phyloP scores from a whole-genome alignment of 2,113 vertebrate genomes.

The Eubucco bourcierii region DNA sequence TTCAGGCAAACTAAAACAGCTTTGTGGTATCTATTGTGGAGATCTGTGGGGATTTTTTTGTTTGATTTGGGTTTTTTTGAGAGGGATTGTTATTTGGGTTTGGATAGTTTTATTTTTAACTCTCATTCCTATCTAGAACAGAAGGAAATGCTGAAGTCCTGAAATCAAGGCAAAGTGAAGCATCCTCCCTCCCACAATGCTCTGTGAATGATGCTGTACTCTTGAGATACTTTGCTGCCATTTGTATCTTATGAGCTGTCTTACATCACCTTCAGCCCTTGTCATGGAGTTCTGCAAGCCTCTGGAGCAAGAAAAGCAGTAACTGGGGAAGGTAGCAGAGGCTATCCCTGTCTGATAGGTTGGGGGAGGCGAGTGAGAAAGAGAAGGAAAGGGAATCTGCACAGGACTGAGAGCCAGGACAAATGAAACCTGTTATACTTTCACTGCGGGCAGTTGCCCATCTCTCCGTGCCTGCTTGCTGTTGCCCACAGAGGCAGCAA shows the following conservation, averaged over 20 bases:
- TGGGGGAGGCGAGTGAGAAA: background rate
- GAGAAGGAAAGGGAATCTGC: background rate
- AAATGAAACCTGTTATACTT: background rate
- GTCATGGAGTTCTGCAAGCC: background rate
- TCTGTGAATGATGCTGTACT: rapidly evolving
- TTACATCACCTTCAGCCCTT: background rate
- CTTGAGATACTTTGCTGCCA: background rate
- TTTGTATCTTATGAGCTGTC: background rate
- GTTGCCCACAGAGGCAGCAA: background rate
- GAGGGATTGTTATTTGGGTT: too few species aligned
- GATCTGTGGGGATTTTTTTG: background rate
- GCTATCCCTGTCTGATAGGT: background rate
- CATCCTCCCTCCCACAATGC: rapidly evolving
- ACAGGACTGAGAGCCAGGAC: background rate
- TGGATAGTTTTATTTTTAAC: background rate
- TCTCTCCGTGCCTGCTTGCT: background rate
- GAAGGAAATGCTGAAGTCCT: background rate
- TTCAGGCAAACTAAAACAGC: background rate
- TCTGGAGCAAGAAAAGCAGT: background rate
- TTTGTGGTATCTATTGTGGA: background rate
- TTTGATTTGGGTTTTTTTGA: background rate
- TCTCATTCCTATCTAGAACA: background rate
- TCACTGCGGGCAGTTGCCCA: background rate
- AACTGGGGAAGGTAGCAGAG: background rate
- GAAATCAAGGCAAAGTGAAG: background rate